Evolutionary conservation across 2,888 invertebrate species (phyloP).

Genomic region (Timema podura): DNA sequence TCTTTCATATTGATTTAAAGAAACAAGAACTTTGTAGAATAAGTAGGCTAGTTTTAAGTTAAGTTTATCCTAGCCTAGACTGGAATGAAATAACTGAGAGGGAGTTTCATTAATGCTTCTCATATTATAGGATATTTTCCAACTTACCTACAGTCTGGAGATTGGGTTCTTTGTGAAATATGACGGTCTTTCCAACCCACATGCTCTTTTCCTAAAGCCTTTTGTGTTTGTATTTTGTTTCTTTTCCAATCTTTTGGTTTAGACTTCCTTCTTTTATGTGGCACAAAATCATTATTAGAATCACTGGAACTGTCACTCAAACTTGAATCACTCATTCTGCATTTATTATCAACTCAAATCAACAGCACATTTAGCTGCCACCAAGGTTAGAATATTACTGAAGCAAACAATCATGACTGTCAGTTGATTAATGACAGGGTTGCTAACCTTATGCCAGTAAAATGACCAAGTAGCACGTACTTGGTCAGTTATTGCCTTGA

Average conservation of each 20-base stretch:
- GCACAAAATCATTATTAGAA: not conserved
- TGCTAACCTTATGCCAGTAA: not conserved
- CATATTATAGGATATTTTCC: not conserved
- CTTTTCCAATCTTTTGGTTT: not conserved
- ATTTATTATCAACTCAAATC: too few relatives aligned
- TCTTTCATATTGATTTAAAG: too few relatives aligned
- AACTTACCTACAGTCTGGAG: not conserved
- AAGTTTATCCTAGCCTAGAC: too few relatives aligned
- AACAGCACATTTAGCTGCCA: not conserved
- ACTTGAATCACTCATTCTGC: not conserved
- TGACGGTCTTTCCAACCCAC: not conserved
- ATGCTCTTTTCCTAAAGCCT: not conserved
- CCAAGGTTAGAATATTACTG: not conserved
- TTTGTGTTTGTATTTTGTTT: not conserved
- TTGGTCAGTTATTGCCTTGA: constrained; percentile 3
- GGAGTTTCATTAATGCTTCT: not conserved
- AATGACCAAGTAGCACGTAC: not conserved
- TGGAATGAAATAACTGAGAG: not conserved
- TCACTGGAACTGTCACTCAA: not conserved
- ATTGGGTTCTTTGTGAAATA: not conserved
- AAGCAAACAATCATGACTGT: not conserved
- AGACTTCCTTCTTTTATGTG: not conserved
- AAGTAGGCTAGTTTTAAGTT: too few relatives aligned
- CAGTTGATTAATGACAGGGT: not conserved
- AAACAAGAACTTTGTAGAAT: too few relatives aligned